These are phyloP conservation scores for Germaria angustata DNA, from an alignment of 2,888 invertebrate species.

Conservation along the genomic window DNA sequence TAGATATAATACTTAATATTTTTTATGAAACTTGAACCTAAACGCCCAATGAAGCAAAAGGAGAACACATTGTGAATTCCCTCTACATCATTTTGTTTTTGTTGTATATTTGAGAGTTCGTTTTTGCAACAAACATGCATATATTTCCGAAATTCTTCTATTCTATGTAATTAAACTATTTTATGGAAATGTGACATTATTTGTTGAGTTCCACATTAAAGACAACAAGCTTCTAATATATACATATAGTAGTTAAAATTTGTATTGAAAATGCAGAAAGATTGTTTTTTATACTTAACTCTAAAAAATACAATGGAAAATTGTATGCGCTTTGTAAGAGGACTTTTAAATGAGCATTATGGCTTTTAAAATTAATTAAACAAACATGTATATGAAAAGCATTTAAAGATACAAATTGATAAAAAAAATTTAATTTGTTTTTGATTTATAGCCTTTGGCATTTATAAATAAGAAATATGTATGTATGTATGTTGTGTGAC, in stretches of 20 bases:
- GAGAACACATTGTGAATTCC: too few species aligned
- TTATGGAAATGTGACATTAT: constrained; percentile 4
- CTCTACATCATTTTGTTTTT: too few species aligned
- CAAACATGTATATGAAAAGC: not conserved
- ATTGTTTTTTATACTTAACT: constrained; percentile 11
- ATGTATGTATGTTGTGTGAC: constrained; percentile 34
- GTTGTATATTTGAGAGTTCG: too few species aligned
- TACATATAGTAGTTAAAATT: too few species aligned
- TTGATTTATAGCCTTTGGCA: constrained; percentile 67
- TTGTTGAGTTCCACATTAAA: constrained; percentile 11
- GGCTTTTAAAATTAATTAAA: constrained; percentile 38
- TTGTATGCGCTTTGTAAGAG: constrained; percentile 45
- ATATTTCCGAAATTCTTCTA: too few species aligned
- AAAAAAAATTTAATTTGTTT: constrained; percentile 57
- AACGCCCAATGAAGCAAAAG: too few species aligned
- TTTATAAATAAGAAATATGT: constrained; percentile 50
- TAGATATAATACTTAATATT: too few species aligned
- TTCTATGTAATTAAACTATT: too few species aligned
- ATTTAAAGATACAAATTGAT: constrained; percentile 38
- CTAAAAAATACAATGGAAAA: constrained; percentile 13
- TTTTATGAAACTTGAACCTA: too few species aligned
- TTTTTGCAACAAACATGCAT: too few species aligned
- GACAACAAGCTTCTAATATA: constrained; percentile 3
- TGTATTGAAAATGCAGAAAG: not conserved
- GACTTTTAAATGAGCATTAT: constrained; percentile 54